Base-by-base conservation (phyloP, 2,888 invertebrate species). In the Heliconius hortense region DNA sequence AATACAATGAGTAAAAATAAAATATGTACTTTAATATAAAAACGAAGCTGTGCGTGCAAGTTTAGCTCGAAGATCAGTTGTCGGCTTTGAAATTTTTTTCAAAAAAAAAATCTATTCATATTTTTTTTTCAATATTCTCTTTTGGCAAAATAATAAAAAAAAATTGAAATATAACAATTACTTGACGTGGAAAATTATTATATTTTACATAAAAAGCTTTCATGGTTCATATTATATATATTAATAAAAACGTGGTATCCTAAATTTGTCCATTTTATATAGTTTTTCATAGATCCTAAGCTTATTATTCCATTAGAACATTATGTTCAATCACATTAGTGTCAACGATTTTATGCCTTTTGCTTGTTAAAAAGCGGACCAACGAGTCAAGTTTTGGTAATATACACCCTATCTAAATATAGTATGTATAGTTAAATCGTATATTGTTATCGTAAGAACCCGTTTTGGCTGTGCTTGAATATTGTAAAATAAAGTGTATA, bases 311-410 rank as follows among this genome's bases (percentile, higher is more conserved):
- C 74, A 78, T 75, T 75, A 48, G 39, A 73, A 74, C 73, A 72
- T 63, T 71, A 68, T 48, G 76, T 78, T 76, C 66, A 76, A 74
- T 74, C 73, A 74, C 64, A 72, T 62, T 76, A 69, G 76, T 67
- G 63, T 73, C 74, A 63, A 73, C 69, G 79, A 76, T 72, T 70
- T 73, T 81, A 87, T 85, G 92, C 92, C 91, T 93, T 90, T 92
- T 90, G 92, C 93, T 93, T 92, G 84, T 85, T 74, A 88, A 88
- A 88, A 85, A 87, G 91, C 86, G 93, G 93, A 94, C 93, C 93
- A 94, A 93, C 72, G 91, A 87, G 90, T 91, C 92, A 90, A 90
- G 88, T 89, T 87, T 92, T 90, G 89, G 89, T 80, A 76, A 72
- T 77, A 77, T 79, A 84, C 87, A 89, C 87, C 85, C 87, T 89